Evolutionary conservation across 2,113 vertebrate species (phyloP).

Genomic region (Lethenteron camtschaticum): DNA sequence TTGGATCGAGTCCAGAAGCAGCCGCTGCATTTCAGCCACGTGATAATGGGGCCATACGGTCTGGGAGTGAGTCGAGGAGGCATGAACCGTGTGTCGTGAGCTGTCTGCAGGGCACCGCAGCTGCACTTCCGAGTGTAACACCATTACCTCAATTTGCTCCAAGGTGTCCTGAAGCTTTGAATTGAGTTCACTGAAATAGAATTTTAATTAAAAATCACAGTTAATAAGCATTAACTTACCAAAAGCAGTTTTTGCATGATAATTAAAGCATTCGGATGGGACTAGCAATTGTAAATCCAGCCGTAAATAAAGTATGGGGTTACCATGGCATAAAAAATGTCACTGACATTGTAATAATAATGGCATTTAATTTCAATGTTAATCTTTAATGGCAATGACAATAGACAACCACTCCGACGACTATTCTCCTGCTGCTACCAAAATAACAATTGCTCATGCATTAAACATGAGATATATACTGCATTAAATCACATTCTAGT

Average conservation of each 20-base stretch:
- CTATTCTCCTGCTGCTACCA: not conserved
- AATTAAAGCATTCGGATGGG: conserved; percentile 2
- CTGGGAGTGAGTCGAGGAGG: too few species aligned
- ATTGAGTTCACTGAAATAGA: conserved; percentile 52
- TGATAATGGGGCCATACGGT: too few species aligned
- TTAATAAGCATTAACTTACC: conserved; percentile 5
- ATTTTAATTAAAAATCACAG: conserved; percentile 8
- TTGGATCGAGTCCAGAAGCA: too few species aligned
- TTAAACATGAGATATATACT: not conserved
- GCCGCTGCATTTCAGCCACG: too few species aligned
- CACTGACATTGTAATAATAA: not conserved
- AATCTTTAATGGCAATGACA: too few species aligned
- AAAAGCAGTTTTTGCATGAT: conserved; percentile 13
- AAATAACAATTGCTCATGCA: not conserved
- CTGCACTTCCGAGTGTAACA: not conserved
- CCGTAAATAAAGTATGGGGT: conserved; percentile 2
- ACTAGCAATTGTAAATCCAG: conserved; percentile 3
- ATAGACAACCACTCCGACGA: too few species aligned
- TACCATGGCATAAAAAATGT: not conserved
- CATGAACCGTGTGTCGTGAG: too few species aligned
- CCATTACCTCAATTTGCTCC: conserved; percentile 87
- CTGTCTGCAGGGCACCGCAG: too few species aligned
- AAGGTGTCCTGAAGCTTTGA: conserved; percentile 95
- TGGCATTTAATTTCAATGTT: not conserved
- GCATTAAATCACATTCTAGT: too few species aligned